These are phyloP conservation scores for Siniperca scherzeri DNA, from an alignment of 2,797 vertebrate species.

Conservation along the genomic window DNA sequence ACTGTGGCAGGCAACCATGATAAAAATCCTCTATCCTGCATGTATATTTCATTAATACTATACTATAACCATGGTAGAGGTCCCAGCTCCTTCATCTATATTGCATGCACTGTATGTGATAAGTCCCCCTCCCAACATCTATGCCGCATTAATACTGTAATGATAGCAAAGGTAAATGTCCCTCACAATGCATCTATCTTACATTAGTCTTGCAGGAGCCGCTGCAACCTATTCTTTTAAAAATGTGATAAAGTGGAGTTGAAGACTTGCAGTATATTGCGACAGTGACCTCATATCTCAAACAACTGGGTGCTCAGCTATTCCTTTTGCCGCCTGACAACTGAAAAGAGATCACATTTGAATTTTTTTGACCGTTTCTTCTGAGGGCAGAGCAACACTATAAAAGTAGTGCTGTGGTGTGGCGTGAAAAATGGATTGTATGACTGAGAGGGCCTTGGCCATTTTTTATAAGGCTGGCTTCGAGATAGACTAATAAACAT, in stretches of 20 bases:
- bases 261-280: conserved; percentile 65
- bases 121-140: conserved; percentile 38
- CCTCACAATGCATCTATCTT: conserved; percentile 54
- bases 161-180: conserved; percentile 60
- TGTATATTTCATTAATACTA: conserved; percentile 55
- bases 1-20: conserved; percentile 18
- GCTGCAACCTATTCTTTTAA: conserved; percentile 46
- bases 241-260: conserved; percentile 53
- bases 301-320: conserved; percentile 40
- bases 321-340: conserved; percentile 53
- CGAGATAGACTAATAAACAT: conserved; percentile 65
- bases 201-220: conserved; percentile 47
- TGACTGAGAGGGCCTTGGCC: conserved; percentile 54
- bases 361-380: conserved; percentile 50
- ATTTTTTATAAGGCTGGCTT: conserved; percentile 59
- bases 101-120: conserved; percentile 44
- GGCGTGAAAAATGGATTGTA: conserved; percentile 56
- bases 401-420: conserved; percentile 36
- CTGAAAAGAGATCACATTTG: conserved; percentile 49
- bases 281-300: conserved; percentile 71
- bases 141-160: conserved; percentile 50
- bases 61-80: conserved; percentile 29
- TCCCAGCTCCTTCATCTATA: conserved; percentile 47
- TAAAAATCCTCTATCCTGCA: conserved; percentile 38
- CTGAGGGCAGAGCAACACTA: conserved; percentile 47